Conservation (phyloP, 2,797 vertebrate genomes). For the Manis pentadactyla region DNA sequence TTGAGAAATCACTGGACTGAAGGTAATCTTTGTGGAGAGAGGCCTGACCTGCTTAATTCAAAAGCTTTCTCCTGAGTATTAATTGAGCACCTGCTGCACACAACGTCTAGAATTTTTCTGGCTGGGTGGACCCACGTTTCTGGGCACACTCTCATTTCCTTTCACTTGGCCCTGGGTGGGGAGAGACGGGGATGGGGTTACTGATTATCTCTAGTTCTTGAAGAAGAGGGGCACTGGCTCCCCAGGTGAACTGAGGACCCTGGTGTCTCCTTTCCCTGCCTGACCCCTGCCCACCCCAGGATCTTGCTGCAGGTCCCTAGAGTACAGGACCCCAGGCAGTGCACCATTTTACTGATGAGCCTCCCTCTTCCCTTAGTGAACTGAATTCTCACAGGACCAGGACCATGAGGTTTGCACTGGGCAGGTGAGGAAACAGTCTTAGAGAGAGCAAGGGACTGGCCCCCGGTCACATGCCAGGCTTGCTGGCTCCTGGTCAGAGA, state of each 20-base stretch:
- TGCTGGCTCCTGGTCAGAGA: background rate
- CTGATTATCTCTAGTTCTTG: background rate
- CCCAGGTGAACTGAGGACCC: background rate
- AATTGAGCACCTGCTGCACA: conserved; percentile 25
- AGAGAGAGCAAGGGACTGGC: background rate
- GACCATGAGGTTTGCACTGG: background rate
- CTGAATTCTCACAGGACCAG: background rate
- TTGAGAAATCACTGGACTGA: background rate
- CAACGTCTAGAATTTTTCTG: conserved; percentile 34
- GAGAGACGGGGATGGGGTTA: background rate
- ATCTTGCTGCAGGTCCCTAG: background rate
- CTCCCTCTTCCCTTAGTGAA: background rate
- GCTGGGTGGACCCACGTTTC: background rate
- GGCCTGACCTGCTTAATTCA: background rate
- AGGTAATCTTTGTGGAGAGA: background rate
- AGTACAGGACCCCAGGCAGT: background rate
- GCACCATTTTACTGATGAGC: background rate
- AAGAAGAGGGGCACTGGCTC: background rate
- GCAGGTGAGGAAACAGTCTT: background rate
- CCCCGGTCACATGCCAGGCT: background rate
- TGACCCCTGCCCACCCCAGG: background rate
- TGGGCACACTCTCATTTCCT: conserved; percentile 19
- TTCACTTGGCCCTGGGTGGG: background rate
- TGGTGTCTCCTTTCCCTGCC: background rate
- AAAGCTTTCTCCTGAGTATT: background rate